Base-by-base conservation (phyloP, 2,797 vertebrate genomes). In the Apogon hyalosoma region DNA sequence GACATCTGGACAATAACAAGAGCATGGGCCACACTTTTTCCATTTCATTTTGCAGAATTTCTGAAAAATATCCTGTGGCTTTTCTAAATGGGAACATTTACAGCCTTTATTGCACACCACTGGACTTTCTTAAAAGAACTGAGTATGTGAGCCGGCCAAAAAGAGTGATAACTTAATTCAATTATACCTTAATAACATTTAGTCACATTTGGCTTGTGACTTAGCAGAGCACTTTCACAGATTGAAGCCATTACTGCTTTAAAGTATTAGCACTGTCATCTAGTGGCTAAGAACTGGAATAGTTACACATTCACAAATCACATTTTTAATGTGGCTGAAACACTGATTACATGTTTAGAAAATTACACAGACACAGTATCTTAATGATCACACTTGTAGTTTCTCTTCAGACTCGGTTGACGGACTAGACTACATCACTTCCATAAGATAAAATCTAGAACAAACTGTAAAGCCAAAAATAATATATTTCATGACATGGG, bases 361-460 rank as follows among this genome's bases (percentile, higher is more conserved):
- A 36, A 36, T 36, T 9, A 36, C 5, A 7, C 33, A 28, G 24
- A 28, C 24, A 28, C 24, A 3, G 5, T 4, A 28, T 28, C 24
- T 28, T 28, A 4, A 28, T 28, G 24, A 28, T 28, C 24, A 28
- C 1, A 70, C 73, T 24, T 65, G 24, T 58, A 51, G 58, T 73
- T 72, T 57, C 1, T 80, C 63, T 63, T 47, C 28, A 40, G 79
- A 21, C 10, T 45, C 21, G 54, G 36, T 38, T 60, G 24, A 54
- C 39, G 28, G 62, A 61, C 62, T 65, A 75, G 54, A 80, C 7
- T 46, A 6, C 31, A 21, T 11, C 24, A 42, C 52, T 80, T 69
- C 57, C 57, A 58, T 42, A 52, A 83, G 73, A 82, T 66, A 46
- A 36, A 59, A 71, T 79, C 63, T 71, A 39, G 56, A 77, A 57